Evolutionary conservation across 1,140 invertebrate species (phyloP).

Genomic region (Drosophila dunni): DNA sequence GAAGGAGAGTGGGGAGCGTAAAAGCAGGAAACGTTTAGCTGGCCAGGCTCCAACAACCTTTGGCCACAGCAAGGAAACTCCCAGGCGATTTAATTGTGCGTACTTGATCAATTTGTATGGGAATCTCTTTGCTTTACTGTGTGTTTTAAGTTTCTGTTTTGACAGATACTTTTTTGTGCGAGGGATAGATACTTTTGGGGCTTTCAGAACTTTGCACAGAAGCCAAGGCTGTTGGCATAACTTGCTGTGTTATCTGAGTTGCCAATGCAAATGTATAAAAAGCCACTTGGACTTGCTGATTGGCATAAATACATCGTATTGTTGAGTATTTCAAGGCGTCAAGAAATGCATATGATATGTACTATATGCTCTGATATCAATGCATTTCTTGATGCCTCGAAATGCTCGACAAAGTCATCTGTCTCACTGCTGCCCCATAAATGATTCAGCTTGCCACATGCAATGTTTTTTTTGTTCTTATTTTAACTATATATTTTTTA

Average conservation of each 20-base stretch:
- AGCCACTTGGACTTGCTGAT: too few relatives aligned
- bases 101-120: constrained; percentile 51
- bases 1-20: neutral
- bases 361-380: constrained; percentile 2
- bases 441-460: constrained; percentile 21
- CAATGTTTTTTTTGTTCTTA: too few relatives aligned
- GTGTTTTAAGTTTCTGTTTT: neutral
- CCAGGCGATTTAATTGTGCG: constrained; percentile 75
- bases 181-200: neutral
- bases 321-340: too few relatives aligned
- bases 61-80: constrained; percentile 16
- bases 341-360: too few relatives aligned
- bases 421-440: constrained; percentile 24
- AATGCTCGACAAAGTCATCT: neutral
- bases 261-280: neutral
- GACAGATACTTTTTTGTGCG: neutral
- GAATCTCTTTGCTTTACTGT: constrained; percentile 15
- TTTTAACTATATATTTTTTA: neutral
- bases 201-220: neutral
- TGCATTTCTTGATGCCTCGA: constrained; percentile 11
- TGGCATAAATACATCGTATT: neutral
- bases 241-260: neutral
- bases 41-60: constrained; percentile 14
- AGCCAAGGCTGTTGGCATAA: neutral
- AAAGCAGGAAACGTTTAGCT: constrained; percentile 54